These are phyloP conservation scores for Lissocephala sabroskyi DNA, from an alignment of 2,888 invertebrate species.

Conservation along the genomic window DNA sequence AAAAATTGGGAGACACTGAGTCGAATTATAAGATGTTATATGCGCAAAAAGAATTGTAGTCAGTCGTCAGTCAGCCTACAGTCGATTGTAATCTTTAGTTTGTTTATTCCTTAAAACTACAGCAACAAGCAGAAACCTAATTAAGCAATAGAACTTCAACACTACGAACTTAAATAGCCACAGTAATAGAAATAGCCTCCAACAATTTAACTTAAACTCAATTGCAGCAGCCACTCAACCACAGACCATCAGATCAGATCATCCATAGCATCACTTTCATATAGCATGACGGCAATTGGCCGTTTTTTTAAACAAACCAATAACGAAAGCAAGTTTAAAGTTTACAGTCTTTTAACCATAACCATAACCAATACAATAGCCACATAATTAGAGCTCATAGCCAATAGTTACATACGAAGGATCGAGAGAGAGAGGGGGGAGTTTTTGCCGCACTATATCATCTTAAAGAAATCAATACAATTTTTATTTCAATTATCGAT, in stretches of 20 bases:
- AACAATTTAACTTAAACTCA: conserved; percentile 46
- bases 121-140: conserved; percentile 26
- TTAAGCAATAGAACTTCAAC: conserved; percentile 44
- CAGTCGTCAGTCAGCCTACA: conserved; percentile 76
- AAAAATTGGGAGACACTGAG: conserved; percentile 38
- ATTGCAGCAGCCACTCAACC: conserved; percentile 2
- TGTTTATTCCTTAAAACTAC: conserved; percentile 36
- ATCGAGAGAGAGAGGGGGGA: background rate
- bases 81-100: conserved; percentile 73
- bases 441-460: conserved; percentile 2
- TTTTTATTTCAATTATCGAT: no score
- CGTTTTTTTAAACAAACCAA: no score
- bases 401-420: conserved; percentile 18
- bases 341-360: conserved; percentile 47
- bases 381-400: conserved; percentile 52
- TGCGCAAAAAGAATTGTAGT: conserved; percentile 70
- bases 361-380: conserved; percentile 57
- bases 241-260: conserved; percentile 14
- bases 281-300: conserved; percentile 1
- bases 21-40: conserved; percentile 51
- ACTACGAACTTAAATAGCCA: conserved; percentile 41
- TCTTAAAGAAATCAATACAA: conserved; percentile 19
- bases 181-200: conserved; percentile 60
- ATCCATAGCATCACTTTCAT: conserved; percentile 4
- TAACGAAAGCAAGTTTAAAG: conserved; percentile 38